Evolutionary conservation across 2,888 invertebrate genomes (phyloP), one percentile per base, ranked within the genome.

Genomic region (Chloromyia formosa): DNA sequence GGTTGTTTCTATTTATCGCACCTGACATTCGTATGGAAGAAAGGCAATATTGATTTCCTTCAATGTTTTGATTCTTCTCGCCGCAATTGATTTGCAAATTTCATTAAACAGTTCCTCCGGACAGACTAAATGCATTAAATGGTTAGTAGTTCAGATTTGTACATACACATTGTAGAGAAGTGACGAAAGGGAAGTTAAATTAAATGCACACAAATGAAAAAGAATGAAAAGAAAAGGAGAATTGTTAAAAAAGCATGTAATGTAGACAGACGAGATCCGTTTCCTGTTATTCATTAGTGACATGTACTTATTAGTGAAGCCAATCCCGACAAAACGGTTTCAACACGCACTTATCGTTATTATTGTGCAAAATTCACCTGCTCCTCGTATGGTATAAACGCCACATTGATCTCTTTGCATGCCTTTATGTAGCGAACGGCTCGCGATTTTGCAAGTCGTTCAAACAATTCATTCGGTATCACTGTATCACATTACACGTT

Each of bases 21-120:
- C 96, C 94, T 97, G 97, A 83, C 94, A 92, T 87, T 98, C 97
- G 87, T 98, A 97, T 78, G 97, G 97, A 85, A 97, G 92, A 90
- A 98, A 97, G 85, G 97, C 97, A 87, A 97, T 97, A 91, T 97
- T 97, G 90, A 97, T 96, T 89, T 97, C 97, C 91, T 97, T 98
- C 86, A 97, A 89, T 78, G 97, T 97, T 91, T 96, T 96, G 87
- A 98, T 95, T 89, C 95, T 95, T 88, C 93, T 93, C 85, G 95
- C 95, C 80, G 94, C 95, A 82, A 93, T 91, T 83, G 96, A 96
- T 88, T 96, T 96, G 92, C 96, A 96, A 86, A 97, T 89, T 88
- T 96, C 95, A 90, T 96, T 97, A 91, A 97, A 97, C 84, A 97
- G 89, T 89, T 97, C 96, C 90, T 97, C 97, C 80, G 96, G 96